These are phyloP conservation scores for Diplazon laetatorius DNA, from an alignment of 2,888 invertebrate genomes.

Conservation along the genomic window DNA sequence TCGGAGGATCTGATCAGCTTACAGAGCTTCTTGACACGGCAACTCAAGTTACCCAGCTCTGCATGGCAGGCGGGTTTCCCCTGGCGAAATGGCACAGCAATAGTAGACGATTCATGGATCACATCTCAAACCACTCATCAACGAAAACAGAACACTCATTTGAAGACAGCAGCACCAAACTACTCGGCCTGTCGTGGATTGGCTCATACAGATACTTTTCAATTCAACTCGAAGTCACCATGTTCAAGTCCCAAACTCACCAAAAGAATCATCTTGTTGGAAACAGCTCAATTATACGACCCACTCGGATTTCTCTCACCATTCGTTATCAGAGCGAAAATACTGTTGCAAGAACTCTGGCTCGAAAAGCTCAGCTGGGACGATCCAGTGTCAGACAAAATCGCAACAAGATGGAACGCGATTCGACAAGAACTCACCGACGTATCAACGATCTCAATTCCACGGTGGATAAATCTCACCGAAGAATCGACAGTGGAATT, in stretches of 20 bases:
- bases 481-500: slow-evolving; percentile 31
- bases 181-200: slow-evolving; percentile 60
- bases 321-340: slow-evolving; percentile 55
- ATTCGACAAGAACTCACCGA: slow-evolving; percentile 34
- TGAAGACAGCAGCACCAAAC: slow-evolving; percentile 31
- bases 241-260: slow-evolving; percentile 13
- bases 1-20: slow-evolving; percentile 44
- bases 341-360: slow-evolving; percentile 60
- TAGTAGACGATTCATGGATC: background rate
- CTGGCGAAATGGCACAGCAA: slow-evolving; percentile 50
- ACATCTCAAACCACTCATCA: background rate
- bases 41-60: slow-evolving; percentile 39
- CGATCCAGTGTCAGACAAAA: slow-evolving; percentile 22
- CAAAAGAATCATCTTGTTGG: slow-evolving; percentile 50
- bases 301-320: slow-evolving; percentile 60
- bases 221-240: slow-evolving; percentile 2
- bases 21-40: background rate
- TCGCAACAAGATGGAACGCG: slow-evolving; percentile 16
- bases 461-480: slow-evolving; percentile 46
- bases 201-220: slow-evolving; percentile 39
- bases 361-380: slow-evolving; percentile 58
- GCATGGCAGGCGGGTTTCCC: slow-evolving; percentile 58
- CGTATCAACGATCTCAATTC: slow-evolving; percentile 38
- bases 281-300: slow-evolving; percentile 60
- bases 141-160: background rate